phyloP scores from a whole-genome alignment of 2,888 invertebrate species.

The Nomada ferruginata region DNA sequence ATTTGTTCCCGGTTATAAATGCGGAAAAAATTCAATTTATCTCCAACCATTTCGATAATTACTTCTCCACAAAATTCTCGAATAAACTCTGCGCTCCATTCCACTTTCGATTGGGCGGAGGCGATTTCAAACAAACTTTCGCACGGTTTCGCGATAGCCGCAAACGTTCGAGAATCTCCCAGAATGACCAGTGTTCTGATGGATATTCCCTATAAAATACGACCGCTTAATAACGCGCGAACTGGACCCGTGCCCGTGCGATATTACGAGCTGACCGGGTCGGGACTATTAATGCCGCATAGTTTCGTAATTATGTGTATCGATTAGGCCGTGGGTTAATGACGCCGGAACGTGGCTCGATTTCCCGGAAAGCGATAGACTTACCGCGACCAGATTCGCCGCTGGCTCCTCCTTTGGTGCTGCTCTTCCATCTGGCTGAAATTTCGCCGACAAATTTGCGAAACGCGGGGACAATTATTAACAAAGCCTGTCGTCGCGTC shows the following conservation, averaged over 20 bases:
- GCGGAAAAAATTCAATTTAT: neutral
- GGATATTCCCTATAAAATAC: conserved; percentile 74
- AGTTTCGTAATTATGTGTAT: conserved; percentile 76
- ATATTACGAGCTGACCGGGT: conserved; percentile 64
- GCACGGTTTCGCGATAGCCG: neutral
- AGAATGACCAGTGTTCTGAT: conserved; percentile 55
- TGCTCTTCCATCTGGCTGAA: conserved; percentile 3
- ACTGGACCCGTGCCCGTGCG: conserved; percentile 61
- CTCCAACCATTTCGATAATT: no score
- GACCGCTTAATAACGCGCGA: conserved; percentile 72
- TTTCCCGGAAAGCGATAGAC: conserved; percentile 38
- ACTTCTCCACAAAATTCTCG: no score
- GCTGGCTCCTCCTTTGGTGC: neutral
- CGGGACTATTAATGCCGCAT: conserved; percentile 72
- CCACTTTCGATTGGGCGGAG: no score
- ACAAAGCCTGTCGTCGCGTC: conserved; percentile 33
- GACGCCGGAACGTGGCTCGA: conserved; percentile 60
- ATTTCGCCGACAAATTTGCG: conserved; percentile 29
- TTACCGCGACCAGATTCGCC: conserved; percentile 12
- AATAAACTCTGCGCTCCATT: no score
- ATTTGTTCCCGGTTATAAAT: neutral
- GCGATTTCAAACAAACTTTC: neutral
- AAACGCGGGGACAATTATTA: conserved; percentile 43
- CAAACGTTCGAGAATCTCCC: neutral
- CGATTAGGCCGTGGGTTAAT: conserved; percentile 70